Base-by-base conservation (phyloP, 2,888 invertebrate genomes). In the Chymomyza fuscimana region DNA sequence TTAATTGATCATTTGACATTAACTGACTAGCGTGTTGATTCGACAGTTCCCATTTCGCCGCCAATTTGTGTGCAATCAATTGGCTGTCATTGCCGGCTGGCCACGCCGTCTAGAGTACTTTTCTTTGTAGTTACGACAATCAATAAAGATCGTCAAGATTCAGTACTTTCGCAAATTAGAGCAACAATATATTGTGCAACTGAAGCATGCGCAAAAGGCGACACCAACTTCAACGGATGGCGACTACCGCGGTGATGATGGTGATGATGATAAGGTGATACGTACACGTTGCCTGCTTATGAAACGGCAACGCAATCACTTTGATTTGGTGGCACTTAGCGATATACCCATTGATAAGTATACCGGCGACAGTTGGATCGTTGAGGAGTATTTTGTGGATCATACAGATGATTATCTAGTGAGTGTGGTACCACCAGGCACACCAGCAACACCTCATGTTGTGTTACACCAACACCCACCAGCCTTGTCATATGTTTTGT, bases 351-450 rank as follows among this genome's bases (percentile, higher is more conserved):
- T 87, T 76, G 83, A 86, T n/a, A 82, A 82, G 70, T 91, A 89
- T 69, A 70, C 79, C 67, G 91, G 90, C 64, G 87, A 91, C 67
- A 87, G 86, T 82, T 91, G 91, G 90, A 83, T 91, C 66, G 73
- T 84, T 65, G 90, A 91, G 74, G 87, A 91, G 78, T 90, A 91
- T 77, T 90, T 90, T 81, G 72, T 82, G 60, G 86, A 90, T 80
- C 89, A 90, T 70, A 79, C 69, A 25, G 79, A 87, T 71, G 89
- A 89, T 77, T 90, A 87, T 77, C 79, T 89, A 80, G 91, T 91
- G 83, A 91, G 90, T 89, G 62, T 5, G 5, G 32, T 36, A 36
- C 3, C 36, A 36, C 3, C 25, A 25, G 3, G 4, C 3, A 25
- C 40, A 46, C 3, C 25, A 25, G 3, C 25, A 25, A 25, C 40